Evolutionary conservation across 2,888 invertebrate genomes (phyloP).

Genomic region (Sarcophaga variegata): DNA sequence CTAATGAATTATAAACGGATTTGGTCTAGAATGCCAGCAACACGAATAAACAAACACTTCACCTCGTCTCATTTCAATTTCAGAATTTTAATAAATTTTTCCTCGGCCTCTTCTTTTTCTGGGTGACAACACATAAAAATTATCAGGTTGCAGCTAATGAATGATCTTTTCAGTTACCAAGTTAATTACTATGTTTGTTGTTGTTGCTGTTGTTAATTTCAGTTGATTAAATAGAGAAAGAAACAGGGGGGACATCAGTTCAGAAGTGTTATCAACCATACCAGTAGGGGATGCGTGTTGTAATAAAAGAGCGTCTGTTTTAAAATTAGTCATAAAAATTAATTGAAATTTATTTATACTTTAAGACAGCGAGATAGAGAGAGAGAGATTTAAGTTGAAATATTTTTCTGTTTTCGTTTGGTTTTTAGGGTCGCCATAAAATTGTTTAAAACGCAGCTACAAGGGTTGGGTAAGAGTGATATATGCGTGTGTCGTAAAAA

Average conservation of each 20-base stretch:
- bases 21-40: slow-evolving; percentile 37
- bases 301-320: slow-evolving; percentile 16
- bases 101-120: not conserved
- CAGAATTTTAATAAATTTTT: not conserved
- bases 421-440: slow-evolving; percentile 22
- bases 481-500: not conserved
- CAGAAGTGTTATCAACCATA: not conserved
- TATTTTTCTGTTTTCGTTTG: not conserved
- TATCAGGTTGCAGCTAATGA: slow-evolving; percentile 29
- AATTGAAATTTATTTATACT: slow-evolving; percentile 48
- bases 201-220: not conserved
- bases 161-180: not conserved
- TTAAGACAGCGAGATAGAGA: not conserved
- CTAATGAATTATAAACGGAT: slow-evolving; percentile 55
- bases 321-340: slow-evolving; percentile 35
- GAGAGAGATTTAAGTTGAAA: slow-evolving; percentile 17
- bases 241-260: slow-evolving; percentile 7
- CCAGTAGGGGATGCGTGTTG: slow-evolving; percentile 20
- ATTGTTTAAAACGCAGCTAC: not conserved
- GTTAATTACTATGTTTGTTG: not conserved
- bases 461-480: slow-evolving; percentile 3
- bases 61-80: not conserved
- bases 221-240: not conserved
- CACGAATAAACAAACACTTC: not conserved
- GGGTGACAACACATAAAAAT: slow-evolving; percentile 27